A percentile compares a stretch with the other conserved stretches of the same genome.
Evolutionary conservation across 1,140 invertebrate species (phyloP).

Genomic region (Calycopis cecrops): DNA sequence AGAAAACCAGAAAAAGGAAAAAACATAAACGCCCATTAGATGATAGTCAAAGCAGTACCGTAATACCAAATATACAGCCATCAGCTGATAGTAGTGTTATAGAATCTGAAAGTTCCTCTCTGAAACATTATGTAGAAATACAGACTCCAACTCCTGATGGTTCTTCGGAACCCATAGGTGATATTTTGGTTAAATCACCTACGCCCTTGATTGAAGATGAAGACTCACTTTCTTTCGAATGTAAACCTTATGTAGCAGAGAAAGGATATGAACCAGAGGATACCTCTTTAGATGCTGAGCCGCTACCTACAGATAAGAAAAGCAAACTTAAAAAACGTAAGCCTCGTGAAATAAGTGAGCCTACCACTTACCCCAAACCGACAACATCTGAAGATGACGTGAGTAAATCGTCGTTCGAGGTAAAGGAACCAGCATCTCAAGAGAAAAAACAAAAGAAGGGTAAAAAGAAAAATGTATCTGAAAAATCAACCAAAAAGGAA

Average conservation of each 20-base stretch:
- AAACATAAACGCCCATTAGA: conserved; percentile 38
- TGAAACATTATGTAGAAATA: conserved; percentile 59
- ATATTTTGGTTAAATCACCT: background rate
- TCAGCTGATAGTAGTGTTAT: conserved; percentile 48
- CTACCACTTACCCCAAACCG: conserved; percentile 55
- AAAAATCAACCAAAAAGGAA: background rate
- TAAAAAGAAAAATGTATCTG: conserved; percentile 36
- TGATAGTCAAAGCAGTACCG: conserved; percentile 23
- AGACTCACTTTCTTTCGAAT: conserved; percentile 36
- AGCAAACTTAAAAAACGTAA: conserved; percentile 58
- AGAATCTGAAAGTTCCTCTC: conserved; percentile 56
- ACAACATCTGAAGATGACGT: conserved; percentile 50
- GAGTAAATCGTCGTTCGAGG: conserved; percentile 36
- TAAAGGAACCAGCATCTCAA: conserved; percentile 32
- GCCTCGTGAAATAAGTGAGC: conserved; percentile 46
- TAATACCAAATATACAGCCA: conserved; percentile 33
- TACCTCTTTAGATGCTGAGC: conserved; percentile 45
- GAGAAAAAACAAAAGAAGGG: conserved; percentile 50
- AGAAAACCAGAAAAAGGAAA: conserved; percentile 43
- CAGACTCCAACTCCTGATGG: conserved; percentile 43
- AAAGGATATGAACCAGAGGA: conserved; percentile 66
- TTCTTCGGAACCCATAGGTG: conserved; percentile 53
- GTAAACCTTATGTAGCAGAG: conserved; percentile 55
- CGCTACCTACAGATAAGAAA: conserved; percentile 36
- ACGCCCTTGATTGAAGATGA: conserved; percentile 16